Evolutionary conservation across 2,797 vertebrate species (phyloP), one percentile per base, ranked within the genome.

Genomic region (Falco novaeseelandiae): DNA sequence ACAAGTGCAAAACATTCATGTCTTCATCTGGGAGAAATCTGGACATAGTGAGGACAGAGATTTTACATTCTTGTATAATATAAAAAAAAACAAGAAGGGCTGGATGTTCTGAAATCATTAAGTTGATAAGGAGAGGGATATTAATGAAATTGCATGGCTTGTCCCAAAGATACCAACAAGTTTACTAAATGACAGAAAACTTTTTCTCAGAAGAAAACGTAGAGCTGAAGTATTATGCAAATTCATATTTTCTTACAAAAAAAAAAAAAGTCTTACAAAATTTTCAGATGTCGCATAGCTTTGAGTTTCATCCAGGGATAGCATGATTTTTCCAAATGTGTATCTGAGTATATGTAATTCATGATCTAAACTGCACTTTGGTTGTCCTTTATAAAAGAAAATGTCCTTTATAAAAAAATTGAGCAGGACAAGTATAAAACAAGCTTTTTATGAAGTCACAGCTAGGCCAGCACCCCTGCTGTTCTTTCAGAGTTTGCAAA

Each of bases 361-460:
- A 38, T 40, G 29, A 30, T 58, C 46, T 78, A 34, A 89, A 77
- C 19, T 83, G 25, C 27, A 44, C 5, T 66, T 5, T 26, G 29
- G n/a, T 81, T 89, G 18, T 36, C 36, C 36, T 36, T 36, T 36
- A 36, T 36, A 34, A 74, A 40, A 76, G 30, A 63, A 90, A 92
- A 70, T 65, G 29, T 57, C 22, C 49, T 79, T 46, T 72, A 22
- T 34, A 54, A 83, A 52, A 52, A 83, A 62, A 4, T 34, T 87
- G 34, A 79, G 38, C 22, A 70, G 21, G 67, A 7, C 10, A 63
- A 65, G 21, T 77, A 65, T n/a, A 62, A 91, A 77, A 34, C 46
- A 92, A 69, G 40, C 5, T 23, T 84, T 87, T 90, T 42, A 30
- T 89, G 42, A 87, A 87, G 78, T 79, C 78, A 82, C 19, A 72